Percentiles rank a stretch among this genome's conserved stretches.
Evolutionary conservation across 2,888 invertebrate species (phyloP).

Genomic region (Luperina testacea): DNA sequence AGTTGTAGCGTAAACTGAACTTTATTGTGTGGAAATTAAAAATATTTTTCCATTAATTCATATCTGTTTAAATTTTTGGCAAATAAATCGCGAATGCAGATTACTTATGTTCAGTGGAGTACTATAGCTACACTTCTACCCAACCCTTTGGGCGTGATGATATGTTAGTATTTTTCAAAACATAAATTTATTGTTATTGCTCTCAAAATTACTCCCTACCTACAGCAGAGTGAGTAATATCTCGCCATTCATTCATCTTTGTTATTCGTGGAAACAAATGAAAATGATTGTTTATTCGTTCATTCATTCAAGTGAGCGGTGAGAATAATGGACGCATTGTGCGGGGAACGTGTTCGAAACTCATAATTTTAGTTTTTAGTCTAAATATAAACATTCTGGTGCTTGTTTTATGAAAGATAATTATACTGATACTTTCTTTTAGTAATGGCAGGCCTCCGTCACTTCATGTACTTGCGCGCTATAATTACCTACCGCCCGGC

Average conservation of each 20-base stretch:
- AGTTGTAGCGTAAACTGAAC: too few species aligned
- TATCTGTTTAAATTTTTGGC: too few species aligned
- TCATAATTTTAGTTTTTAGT: constrained; percentile 7
- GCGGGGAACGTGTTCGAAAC: constrained; percentile 15
- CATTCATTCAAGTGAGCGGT: constrained; percentile 21
- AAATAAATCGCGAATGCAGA: too few species aligned
- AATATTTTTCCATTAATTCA: too few species aligned
- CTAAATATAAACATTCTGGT: constrained; percentile 23
- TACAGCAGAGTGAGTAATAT: constrained; percentile 1
- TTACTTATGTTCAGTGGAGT: too few species aligned
- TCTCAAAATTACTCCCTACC: not conserved
- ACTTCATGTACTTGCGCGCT: too few species aligned
- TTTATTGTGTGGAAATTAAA: too few species aligned
- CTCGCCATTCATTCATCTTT: constrained; percentile 10
- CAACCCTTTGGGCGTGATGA: too few species aligned
- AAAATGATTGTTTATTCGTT: constrained; percentile 10
- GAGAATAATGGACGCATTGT: constrained; percentile 38
- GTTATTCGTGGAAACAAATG: constrained; percentile 9
- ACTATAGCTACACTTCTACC: too few species aligned
- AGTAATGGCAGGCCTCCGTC: not conserved
- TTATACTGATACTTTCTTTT: not conserved
- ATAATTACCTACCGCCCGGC: too few species aligned
- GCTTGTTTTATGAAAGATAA: not conserved
- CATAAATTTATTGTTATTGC: not conserved
- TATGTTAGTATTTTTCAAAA: not conserved